These are phyloP conservation scores for Coecobrya sp. DNA, from an alignment of 2,888 invertebrate species.

Conservation along the genomic window DNA sequence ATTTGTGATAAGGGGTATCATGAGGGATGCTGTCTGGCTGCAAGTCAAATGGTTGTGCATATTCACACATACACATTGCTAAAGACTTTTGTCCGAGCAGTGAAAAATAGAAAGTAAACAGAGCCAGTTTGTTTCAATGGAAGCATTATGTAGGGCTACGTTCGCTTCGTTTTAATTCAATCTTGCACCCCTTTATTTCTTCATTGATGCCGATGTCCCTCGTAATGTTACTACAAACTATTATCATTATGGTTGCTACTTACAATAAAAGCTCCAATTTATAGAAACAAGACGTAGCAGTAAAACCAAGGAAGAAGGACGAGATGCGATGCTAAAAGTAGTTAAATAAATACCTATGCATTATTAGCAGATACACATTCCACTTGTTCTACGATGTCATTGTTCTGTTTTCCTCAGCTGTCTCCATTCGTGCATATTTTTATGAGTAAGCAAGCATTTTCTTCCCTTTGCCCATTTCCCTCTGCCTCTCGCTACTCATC, in stretches of 20 bases:
- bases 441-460: background rate
- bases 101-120: background rate
- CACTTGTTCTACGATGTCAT: slow-evolving; percentile 1
- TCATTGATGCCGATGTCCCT: slow-evolving; percentile 15
- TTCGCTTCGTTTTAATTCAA: slow-evolving; percentile 40
- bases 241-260: slow-evolving; percentile 41
- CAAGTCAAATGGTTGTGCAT: background rate
- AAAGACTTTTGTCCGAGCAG: background rate
- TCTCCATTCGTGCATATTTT: slow-evolving; percentile 50
- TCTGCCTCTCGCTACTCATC: slow-evolving; percentile 16
- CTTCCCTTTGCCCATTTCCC: background rate
- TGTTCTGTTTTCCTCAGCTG: slow-evolving; percentile 40
- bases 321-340: background rate
- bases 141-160: background rate
- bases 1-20: slow-evolving; percentile 53
- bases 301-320: background rate
- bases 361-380: background rate
- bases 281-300: slow-evolving; percentile 40
- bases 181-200: slow-evolving; percentile 17
- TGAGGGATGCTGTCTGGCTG: background rate
- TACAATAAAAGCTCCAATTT: slow-evolving; percentile 44
- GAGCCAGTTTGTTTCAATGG: background rate
- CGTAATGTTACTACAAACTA: slow-evolving; percentile 8
- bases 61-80: background rate
- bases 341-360: background rate